These are phyloP conservation scores for Paramormyrops kingsleyae DNA, from an alignment of 2,113 vertebrate genomes.

Conservation along the genomic window DNA sequence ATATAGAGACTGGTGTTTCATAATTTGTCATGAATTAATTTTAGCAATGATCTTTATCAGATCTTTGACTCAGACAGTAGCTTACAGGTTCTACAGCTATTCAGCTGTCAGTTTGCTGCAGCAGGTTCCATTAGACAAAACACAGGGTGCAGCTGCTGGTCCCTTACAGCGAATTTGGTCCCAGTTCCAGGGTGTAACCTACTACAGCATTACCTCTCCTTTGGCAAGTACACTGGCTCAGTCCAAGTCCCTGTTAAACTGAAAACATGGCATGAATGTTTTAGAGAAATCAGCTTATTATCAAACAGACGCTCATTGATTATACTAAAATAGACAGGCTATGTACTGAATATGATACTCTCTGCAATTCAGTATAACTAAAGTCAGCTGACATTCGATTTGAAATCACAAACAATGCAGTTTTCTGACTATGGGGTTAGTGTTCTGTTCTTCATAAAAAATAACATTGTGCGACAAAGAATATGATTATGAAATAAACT, in stretches of 20 bases:
- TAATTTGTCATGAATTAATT: background rate
- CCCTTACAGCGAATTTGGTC: background rate
- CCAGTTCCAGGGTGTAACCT: background rate
- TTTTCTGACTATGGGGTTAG: background rate
- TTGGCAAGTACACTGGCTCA: background rate
- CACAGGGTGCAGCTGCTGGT: background rate
- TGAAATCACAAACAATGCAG: background rate
- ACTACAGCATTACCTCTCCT: background rate
- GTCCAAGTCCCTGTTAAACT: background rate
- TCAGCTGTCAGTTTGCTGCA: background rate
- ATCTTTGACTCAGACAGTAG: background rate
- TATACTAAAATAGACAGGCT: background rate
- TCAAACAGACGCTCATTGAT: background rate
- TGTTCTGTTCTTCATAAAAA: background rate
- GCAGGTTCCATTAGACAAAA: background rate
- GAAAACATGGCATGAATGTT: background rate
- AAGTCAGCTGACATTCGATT: background rate
- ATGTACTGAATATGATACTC: background rate
- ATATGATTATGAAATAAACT: background rate
- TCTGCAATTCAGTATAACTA: background rate
- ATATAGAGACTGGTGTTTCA: background rate
- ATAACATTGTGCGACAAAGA: background rate
- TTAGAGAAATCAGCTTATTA: background rate
- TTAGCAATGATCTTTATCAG: background rate
- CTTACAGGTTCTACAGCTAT: background rate